Conservation (phyloP, 2,797 vertebrate species). For the Enteromius trimaculatus region DNA sequence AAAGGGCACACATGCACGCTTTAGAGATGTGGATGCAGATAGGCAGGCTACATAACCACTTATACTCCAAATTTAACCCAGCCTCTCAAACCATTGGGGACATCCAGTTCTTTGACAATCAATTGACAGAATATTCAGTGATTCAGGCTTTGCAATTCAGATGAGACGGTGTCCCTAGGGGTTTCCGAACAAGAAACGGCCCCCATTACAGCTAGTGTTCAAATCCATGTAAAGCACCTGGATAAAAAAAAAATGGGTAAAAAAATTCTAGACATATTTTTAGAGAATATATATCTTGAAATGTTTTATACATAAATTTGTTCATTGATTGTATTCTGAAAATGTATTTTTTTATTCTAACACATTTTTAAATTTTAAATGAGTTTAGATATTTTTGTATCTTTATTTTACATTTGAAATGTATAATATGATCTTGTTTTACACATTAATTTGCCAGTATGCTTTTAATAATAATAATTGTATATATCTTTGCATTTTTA, state of each 20-base stretch:
- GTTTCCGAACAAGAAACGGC: not conserved
- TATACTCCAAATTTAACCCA: constrained; percentile 11
- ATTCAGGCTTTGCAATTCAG: constrained; percentile 26
- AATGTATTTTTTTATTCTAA: not conserved
- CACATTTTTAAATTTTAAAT: not conserved
- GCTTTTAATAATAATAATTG: no score
- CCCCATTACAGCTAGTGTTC: not conserved
- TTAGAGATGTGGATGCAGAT: constrained; percentile 42
- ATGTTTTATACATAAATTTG: not conserved
- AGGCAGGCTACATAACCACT: constrained; percentile 8
- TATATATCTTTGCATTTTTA: no score
- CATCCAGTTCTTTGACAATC: constrained; percentile 41
- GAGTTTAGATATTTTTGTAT: not conserved
- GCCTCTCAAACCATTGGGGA: constrained; percentile 2
- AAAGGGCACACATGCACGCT: constrained; percentile 43
- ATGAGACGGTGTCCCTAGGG: not conserved
- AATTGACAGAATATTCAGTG: constrained; percentile 31
- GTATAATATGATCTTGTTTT: not conserved
- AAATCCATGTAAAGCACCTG: constrained; percentile 21
- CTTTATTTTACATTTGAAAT: not conserved
- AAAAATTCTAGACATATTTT: not conserved
- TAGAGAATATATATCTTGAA: not conserved
- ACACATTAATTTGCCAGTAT: not conserved
- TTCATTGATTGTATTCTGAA: not conserved
- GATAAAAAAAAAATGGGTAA: not conserved